A percentile compares a stretch with the other conserved stretches of the same genome.
phyloP scores from a whole-genome alignment of 2,888 invertebrate genomes.

The Glomeris marginata region DNA sequence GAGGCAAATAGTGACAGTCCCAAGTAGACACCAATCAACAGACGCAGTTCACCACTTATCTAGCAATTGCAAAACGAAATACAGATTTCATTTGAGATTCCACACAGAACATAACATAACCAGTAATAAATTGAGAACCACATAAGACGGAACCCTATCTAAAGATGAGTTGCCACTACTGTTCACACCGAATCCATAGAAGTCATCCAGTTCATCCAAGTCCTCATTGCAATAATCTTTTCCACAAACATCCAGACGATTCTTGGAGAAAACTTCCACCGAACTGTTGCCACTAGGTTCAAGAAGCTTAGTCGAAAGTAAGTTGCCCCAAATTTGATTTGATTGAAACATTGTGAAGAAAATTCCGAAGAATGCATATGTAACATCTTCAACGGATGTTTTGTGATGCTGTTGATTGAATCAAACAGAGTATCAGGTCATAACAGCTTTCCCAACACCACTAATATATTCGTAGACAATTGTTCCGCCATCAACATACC shows the following conservation, averaged over 20 bases:
- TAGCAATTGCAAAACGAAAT: not conserved
- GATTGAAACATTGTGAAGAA: slow-evolving; percentile 98
- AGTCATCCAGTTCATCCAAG: not conserved
- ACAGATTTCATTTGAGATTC: not conserved
- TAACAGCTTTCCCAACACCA: too few relatives aligned
- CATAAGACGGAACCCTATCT: too few relatives aligned
- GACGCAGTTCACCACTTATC: slow-evolving; percentile 56
- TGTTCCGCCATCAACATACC: slow-evolving; percentile 26
- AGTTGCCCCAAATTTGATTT: slow-evolving; percentile 90
- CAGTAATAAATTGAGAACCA: too few relatives aligned
- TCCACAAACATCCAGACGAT: slow-evolving; percentile 13
- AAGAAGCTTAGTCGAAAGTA: slow-evolving; percentile 55
- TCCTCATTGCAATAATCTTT: slow-evolving; percentile 15
- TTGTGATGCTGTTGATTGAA: too few relatives aligned
- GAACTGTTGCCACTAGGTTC: slow-evolving; percentile 13
- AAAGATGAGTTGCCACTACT: too few relatives aligned
- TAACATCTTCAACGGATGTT: slow-evolving; percentile 24
- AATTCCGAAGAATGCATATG: slow-evolving; percentile 94
- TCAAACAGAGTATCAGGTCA: too few relatives aligned
- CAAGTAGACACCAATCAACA: slow-evolving; percentile 75
- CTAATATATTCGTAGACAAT: too few relatives aligned
- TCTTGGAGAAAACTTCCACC: not conserved
- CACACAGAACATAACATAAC: too few relatives aligned
- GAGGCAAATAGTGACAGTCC: slow-evolving; percentile 73
- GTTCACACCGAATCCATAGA: too few relatives aligned